Conservation (phyloP, 2,888 invertebrate species). For the Leptura quadrifasciata region DNA sequence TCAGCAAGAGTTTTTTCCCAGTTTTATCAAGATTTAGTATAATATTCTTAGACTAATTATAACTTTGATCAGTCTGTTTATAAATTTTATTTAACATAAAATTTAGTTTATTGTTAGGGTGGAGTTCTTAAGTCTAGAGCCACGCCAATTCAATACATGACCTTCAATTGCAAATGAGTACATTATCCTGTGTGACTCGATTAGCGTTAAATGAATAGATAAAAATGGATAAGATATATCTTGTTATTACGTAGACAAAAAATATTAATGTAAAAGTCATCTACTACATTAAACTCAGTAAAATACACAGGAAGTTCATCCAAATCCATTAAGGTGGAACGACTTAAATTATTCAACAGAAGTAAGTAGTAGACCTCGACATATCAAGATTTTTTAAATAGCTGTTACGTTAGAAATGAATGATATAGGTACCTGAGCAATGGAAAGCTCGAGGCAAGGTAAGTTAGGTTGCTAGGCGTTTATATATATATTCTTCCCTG, state of each 20-base stretch:
- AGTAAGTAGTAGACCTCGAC: constrained; percentile 30
- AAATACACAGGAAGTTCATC: constrained; percentile 16
- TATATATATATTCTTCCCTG: background rate
- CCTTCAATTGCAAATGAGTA: too few species aligned
- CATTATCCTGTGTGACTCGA: too few species aligned
- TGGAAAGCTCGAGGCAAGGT: constrained; percentile 35
- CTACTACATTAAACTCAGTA: constrained; percentile 4
- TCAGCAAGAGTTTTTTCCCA: too few species aligned
- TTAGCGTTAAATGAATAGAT: background rate
- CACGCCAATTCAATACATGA: too few species aligned
- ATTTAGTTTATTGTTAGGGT: too few species aligned
- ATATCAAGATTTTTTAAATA: constrained; percentile 16
- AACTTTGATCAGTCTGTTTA: too few species aligned
- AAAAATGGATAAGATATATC: background rate
- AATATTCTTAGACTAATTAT: too few species aligned
- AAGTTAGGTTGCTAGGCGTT: constrained; percentile 6
- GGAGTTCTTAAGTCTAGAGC: too few species aligned
- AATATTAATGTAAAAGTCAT: background rate
- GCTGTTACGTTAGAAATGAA: constrained; percentile 19
- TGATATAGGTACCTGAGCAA: constrained; percentile 17
- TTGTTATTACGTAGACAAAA: background rate
- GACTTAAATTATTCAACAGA: constrained; percentile 18
- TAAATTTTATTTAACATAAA: too few species aligned
- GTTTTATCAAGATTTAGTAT: too few species aligned
- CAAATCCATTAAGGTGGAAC: constrained; percentile 22